Conservation (phyloP, 2,888 invertebrate genomes). For the Tridacna gigas region DNA sequence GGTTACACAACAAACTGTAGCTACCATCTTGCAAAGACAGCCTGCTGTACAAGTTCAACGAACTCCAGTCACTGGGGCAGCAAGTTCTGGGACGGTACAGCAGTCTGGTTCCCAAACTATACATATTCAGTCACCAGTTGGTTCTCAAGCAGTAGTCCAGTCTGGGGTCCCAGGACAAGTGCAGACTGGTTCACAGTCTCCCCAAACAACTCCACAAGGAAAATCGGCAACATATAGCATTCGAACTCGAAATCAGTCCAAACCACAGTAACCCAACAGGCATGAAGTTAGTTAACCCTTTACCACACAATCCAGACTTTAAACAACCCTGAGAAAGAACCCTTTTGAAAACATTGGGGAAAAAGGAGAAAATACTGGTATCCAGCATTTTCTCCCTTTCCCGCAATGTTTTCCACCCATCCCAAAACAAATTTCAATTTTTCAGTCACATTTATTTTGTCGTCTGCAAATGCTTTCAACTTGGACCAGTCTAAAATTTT, state of each 20-base stretch:
- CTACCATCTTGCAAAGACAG: constrained; percentile 54
- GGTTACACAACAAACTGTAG: constrained; percentile 54
- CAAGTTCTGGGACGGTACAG: constrained; percentile 41
- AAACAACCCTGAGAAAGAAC: neutral
- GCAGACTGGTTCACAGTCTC: constrained; percentile 52
- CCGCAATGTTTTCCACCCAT: neutral
- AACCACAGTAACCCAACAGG: constrained; percentile 65
- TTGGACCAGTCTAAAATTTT: neutral
- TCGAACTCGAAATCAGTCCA: constrained; percentile 79
- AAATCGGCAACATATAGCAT: constrained; percentile 77
- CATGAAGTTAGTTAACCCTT: neutral
- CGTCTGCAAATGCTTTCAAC: neutral
- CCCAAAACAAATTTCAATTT: neutral
- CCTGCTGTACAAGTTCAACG: constrained; percentile 51
- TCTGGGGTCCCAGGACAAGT: constrained; percentile 41
- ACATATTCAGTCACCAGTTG: constrained; percentile 62
- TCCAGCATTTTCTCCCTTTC: neutral
- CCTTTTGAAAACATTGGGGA: neutral
- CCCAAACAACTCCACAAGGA: constrained; percentile 43
- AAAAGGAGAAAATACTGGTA: neutral
- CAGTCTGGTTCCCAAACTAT: constrained; percentile 64
- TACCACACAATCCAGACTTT: neutral
- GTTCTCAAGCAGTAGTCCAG: constrained; percentile 41
- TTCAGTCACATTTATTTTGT: neutral
- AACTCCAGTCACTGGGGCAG: constrained; percentile 8